Conservation (phyloP, 2,797 vertebrate species). For the Spinus pinus region DNA sequence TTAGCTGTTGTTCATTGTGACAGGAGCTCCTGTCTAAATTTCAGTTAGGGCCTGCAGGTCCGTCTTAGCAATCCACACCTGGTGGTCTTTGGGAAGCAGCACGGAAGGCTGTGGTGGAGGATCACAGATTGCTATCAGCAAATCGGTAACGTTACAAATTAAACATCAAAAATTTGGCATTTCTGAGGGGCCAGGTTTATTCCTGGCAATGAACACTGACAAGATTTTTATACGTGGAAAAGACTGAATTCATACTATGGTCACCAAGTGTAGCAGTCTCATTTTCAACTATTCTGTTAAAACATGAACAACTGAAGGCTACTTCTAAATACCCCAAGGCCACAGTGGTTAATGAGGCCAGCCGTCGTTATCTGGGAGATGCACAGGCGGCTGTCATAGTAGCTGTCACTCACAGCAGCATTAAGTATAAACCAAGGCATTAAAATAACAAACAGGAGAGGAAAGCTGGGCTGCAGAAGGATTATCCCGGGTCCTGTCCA, state of each 20-base stretch:
- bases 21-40: background rate
- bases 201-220: background rate
- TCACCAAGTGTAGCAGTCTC: background rate
- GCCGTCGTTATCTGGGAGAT: accelerated
- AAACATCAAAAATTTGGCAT: background rate
- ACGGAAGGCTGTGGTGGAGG: background rate
- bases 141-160: background rate
- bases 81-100: background rate
- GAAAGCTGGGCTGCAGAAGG: background rate
- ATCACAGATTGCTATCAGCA: background rate
- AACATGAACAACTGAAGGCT: background rate
- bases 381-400: background rate
- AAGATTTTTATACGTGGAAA: background rate
- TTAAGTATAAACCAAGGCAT: background rate
- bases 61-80: background rate
- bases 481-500: background rate
- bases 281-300: background rate
- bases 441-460: constrained; percentile 1
- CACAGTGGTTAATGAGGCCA: background rate
- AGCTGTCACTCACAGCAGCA: background rate
- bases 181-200: background rate
- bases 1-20: background rate
- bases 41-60: background rate
- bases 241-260: background rate
- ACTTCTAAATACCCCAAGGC: background rate